These are phyloP conservation scores for Agrilus mali DNA, from an alignment of 2,888 invertebrate species.

Conservation along the genomic window DNA sequence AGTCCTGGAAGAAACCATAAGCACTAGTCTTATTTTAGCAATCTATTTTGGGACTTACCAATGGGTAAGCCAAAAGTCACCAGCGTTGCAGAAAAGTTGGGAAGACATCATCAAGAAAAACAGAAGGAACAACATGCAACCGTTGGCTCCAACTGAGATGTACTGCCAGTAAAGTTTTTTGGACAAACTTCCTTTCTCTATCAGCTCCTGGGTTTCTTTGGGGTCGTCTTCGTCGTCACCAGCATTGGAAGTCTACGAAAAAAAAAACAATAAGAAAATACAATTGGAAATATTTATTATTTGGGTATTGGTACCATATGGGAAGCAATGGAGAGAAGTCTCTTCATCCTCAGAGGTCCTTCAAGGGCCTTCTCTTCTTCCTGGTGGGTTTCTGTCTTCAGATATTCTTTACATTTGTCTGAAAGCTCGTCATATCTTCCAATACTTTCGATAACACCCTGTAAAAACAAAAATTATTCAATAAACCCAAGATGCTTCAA, in stretches of 20 bases:
- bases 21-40: too few relatives aligned
- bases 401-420: slow-evolving; percentile 30
- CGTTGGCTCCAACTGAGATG: slow-evolving; percentile 54
- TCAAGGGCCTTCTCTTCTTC: slow-evolving; percentile 20
- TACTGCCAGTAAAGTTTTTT: slow-evolving; percentile 53
- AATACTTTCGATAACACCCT: slow-evolving; percentile 50
- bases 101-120: slow-evolving; percentile 47
- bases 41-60: slow-evolving; percentile 44
- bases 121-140: slow-evolving; percentile 34
- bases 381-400: slow-evolving; percentile 17
- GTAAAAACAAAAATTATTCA: slow-evolving; percentile 9
- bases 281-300: too few relatives aligned
- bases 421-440: slow-evolving; percentile 45
- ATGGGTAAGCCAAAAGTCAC: slow-evolving; percentile 65
- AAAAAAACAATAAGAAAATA: neutral
- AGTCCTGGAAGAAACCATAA: slow-evolving; percentile 27
- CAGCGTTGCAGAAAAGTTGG: slow-evolving; percentile 55
- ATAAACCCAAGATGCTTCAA: too few relatives aligned
- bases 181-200: slow-evolving; percentile 50
- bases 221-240: slow-evolving; percentile 37
- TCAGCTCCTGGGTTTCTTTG: slow-evolving; percentile 49
- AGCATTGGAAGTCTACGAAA: slow-evolving; percentile 21
- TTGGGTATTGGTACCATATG: slow-evolving; percentile 16
- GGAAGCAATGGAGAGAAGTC: slow-evolving; percentile 23
- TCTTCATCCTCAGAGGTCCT: slow-evolving; percentile 11